A percentile compares a stretch with the other conserved stretches of the same genome.
Evolutionary conservation across 2,113 vertebrate genomes (phyloP).

Genomic region (Vombatus ursinus): DNA sequence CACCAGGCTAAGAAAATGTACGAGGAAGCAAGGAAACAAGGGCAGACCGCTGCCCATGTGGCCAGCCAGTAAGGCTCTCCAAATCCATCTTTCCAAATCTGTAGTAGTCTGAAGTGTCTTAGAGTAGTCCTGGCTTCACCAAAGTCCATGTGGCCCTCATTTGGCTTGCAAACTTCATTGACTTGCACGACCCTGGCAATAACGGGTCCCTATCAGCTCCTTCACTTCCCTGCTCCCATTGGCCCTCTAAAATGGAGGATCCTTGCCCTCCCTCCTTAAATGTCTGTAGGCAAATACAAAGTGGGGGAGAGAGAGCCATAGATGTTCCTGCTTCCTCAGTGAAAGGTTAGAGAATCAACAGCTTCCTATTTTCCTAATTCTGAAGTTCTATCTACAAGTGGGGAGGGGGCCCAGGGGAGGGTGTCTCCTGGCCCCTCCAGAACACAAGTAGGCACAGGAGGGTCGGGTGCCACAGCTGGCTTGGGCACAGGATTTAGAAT

Average conservation of each 20-base stretch:
- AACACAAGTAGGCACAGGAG: no score
- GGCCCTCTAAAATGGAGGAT: not conserved
- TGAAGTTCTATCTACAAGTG: not conserved
- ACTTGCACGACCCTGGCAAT: not conserved
- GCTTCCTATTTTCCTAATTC: not conserved
- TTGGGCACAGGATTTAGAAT: not conserved
- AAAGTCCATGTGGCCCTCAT: not conserved
- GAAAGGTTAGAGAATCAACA: not conserved
- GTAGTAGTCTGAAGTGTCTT: not conserved
- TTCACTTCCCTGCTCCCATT: not conserved
- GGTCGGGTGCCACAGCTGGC: not conserved
- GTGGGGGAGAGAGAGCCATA: not conserved
- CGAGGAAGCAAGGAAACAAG: constrained; percentile 86
- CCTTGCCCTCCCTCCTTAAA: not conserved
- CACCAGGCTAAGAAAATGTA: constrained; percentile 90
- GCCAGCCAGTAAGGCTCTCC: constrained; percentile 83
- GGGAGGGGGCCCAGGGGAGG: no score
- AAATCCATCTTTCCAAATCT: not conserved
- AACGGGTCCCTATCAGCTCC: not conserved
- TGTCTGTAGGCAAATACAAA: not conserved
- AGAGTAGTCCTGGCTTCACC: not conserved
- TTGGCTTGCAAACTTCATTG: not conserved
- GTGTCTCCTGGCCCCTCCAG: no score
- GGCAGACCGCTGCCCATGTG: constrained; percentile 88
- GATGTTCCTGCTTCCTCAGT: no score